Conservation (phyloP, 2,113 vertebrate species). For the Euleptes europaea region DNA sequence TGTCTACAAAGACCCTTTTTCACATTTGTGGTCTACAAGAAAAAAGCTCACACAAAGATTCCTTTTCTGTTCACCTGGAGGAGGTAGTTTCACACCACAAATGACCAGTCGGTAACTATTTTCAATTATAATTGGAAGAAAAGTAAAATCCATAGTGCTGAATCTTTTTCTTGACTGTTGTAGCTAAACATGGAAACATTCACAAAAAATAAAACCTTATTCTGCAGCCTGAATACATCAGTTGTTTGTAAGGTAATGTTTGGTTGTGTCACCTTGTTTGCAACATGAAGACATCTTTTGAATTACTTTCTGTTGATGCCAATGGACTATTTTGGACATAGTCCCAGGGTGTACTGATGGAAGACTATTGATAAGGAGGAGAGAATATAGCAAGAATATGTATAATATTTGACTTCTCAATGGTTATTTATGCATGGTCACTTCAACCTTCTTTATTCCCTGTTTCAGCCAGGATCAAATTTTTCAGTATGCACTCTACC, state of each 20-base stretch:
- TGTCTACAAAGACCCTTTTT: background rate
- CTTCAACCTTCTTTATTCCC: too few relatives aligned
- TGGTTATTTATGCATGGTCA: too few relatives aligned
- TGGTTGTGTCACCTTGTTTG: too few relatives aligned
- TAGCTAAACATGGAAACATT: background rate
- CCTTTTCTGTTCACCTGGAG: background rate
- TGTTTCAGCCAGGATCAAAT: too few relatives aligned
- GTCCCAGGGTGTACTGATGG: background rate
- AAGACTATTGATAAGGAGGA: background rate
- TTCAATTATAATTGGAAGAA: background rate
- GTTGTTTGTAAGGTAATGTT: too few relatives aligned
- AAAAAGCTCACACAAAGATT: background rate
- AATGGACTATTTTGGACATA: background rate
- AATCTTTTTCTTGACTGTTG: background rate
- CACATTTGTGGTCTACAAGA: background rate
- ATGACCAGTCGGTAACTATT: background rate
- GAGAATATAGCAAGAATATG: conserved; percentile 20
- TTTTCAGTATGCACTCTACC: too few relatives aligned
- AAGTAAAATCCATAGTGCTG: background rate
- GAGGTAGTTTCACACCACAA: too few relatives aligned
- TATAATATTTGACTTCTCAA: background rate
- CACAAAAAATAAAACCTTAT: background rate
- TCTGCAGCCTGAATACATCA: too few relatives aligned
- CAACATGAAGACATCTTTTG: background rate
- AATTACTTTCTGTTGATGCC: background rate